Conservation (phyloP, 2,113 vertebrate species). For the Phalacrocorax pelagicus region DNA sequence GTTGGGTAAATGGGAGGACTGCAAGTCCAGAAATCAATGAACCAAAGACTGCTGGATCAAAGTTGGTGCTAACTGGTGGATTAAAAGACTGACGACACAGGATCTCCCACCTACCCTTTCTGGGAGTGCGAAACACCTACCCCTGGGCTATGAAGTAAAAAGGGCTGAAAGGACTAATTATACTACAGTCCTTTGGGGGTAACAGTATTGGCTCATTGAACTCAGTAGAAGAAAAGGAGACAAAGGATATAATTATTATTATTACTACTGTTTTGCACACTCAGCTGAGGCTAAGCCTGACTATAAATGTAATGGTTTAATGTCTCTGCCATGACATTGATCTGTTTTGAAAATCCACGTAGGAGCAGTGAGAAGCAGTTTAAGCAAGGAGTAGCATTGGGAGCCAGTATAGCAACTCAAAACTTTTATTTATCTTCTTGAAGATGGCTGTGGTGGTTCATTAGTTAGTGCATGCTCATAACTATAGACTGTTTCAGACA, state of each 20-base stretch:
- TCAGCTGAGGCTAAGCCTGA: not conserved
- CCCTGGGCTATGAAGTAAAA: not conserved
- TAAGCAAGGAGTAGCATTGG: not conserved
- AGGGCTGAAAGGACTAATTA: not conserved
- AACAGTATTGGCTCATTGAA: not conserved
- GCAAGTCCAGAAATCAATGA: not conserved
- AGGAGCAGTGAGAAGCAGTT: not conserved
- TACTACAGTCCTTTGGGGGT: not conserved
- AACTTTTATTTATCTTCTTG: not conserved
- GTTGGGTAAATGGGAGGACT: not conserved
- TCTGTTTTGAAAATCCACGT: not conserved
- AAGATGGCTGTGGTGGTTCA: slow-evolving; percentile 2
- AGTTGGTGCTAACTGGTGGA: not conserved
- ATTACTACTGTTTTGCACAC: not conserved
- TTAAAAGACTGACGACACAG: not conserved
- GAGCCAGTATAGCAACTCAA: not conserved
- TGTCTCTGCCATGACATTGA: not conserved
- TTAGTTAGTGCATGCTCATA: slow-evolving; percentile 7
- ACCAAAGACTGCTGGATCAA: not conserved
- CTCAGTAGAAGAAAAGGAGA: not conserved
- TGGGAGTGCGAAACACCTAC: not conserved
- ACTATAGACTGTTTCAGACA: slow-evolving; percentile 41
- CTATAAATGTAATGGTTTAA: not conserved
- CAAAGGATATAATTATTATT: not conserved
- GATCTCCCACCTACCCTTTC: not conserved